Base-by-base conservation (phyloP, 2,888 invertebrate genomes). In the Melolontha melolontha region DNA sequence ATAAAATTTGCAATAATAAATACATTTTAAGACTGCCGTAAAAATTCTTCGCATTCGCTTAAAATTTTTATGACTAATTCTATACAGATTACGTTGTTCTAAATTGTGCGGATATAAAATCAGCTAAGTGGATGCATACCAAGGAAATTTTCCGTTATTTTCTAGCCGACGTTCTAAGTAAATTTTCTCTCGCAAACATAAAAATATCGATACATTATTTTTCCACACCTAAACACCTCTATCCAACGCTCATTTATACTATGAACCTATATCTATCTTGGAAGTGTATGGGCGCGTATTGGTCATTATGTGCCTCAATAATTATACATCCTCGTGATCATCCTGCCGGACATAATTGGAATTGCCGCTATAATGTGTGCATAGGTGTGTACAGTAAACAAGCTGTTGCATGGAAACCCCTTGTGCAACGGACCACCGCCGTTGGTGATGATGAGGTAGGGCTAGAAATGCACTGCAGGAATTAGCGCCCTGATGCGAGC, bases 371-470 rank as follows among this genome's bases (percentile, higher is more conserved):
- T 69, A 69, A 70, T 62, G 69, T 70, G 73, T 72, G 72, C 72
- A 71, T 69, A 75, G 74, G 78, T 78, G 77, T 74, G 74, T 77
- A 76, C 75, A 73, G 75, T 77, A 80, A 81, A 81, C 80, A 80
- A 79, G 81, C 80, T 80, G 81, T 80, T 81, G 80, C 80, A 80
- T 77, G 74, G 79, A 75, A 75, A 80, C 79, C 75, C 75, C 77
- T 78, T 68, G 73, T 64, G 51, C 63, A 63, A 52, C 54, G 40
- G 64, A 55, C 68, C 57, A 62, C 59, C 39, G 34, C 47, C 59
- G 14, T 7, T 12, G 14, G 12, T 14, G 51, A 14, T 51, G 51
- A 62, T n/a, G 59, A 47, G 47, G 59, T 47, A 47, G 59, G 59
- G 47, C 34, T 62, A 44, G 59, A 62, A 47, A 62, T 62, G 59